Percentiles rank a stretch among this genome's conserved stretches.
Evolutionary conservation across 92 coral and sea anemone species (phyloP).

Genomic region (Zoanthus gigantus): DNA sequence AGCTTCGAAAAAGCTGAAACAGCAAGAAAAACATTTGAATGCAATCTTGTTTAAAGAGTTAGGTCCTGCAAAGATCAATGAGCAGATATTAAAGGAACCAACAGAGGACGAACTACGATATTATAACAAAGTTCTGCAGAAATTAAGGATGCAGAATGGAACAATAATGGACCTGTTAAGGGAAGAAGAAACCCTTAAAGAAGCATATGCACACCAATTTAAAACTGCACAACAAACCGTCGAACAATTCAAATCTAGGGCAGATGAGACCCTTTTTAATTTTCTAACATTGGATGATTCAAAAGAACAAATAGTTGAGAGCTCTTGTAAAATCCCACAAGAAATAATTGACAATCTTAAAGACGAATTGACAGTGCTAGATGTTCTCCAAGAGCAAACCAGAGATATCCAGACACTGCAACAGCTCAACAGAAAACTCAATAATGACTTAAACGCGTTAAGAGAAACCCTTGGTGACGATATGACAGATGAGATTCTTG

Average conservation of each 20-base stretch:
- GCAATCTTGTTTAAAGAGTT: constrained; percentile 54
- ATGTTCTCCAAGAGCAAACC: constrained; percentile 55
- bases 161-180: constrained; percentile 70
- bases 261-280: constrained; percentile 68
- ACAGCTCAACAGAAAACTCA: constrained; percentile 59
- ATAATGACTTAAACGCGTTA: constrained; percentile 59
- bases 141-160: constrained; percentile 61
- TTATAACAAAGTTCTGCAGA: constrained; percentile 50
- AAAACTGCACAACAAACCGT: constrained; percentile 40
- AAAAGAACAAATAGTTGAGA: neutral
- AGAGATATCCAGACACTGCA: constrained; percentile 67
- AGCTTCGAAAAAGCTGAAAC: constrained; percentile 57
- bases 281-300: neutral
- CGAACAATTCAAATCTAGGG: constrained; percentile 52
- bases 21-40: constrained; percentile 44
- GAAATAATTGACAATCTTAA: constrained; percentile 20
- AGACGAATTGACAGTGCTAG: constrained; percentile 62
- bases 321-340: constrained; percentile 1
- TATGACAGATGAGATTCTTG: constrained; percentile 49
- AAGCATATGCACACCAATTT: constrained; percentile 61
- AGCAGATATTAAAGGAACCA: constrained; percentile 36
- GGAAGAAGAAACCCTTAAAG: constrained; percentile 62
- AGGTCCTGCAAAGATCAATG: constrained; percentile 35
- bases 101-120: constrained; percentile 43
- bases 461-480: constrained; percentile 73